Base-by-base conservation (phyloP, 2,113 vertebrate genomes). In the Neotoma lepida region DNA sequence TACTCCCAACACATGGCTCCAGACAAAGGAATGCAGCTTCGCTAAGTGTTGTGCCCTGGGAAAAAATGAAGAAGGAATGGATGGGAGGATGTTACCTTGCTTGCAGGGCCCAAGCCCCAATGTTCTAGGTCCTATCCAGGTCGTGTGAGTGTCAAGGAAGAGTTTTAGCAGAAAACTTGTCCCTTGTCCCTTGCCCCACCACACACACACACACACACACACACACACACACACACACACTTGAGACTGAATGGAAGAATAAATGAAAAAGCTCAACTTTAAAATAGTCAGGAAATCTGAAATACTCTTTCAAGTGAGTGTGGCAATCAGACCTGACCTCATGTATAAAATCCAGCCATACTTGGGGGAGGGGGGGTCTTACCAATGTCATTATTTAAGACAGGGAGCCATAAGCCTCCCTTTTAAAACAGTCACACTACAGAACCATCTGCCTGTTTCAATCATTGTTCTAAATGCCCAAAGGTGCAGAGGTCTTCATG, bases 31-130 rank as follows among this genome's bases (percentile, higher is more conserved):
- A 35, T 6, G 4, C 35, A 61, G 88, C 35, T 28, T 46, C 46
- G 33, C 0, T 0, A 15, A 4, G 24, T 4, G 14, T 0, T 15
- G 1, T 2, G 10, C 4, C 61, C 26, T 14, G 41, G 10, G 30
- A 41, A 46, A 44, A 63, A 33, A 20, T 41, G 33, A n/a, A 22
- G n/a, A n/a, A 4, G 9, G 30, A 35, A 22, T 54, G 49, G 49
- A 22, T 33, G 9, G 74, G 77, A 80, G 33, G 77, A n/a, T 41
- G 39, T 39, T 17, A 6, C 14, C 3, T 17, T 4, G n/a, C 56
- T 82, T 15, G 22, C 56, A 61, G 56, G 56, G 22, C n/a, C 26
- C n/a, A 41, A 4, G 5, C 7, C 35, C 54, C 26, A 30, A 1
- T 30, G 39, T 84, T 63, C 80, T 63, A 30, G 35, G 46, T 20